A percentile compares a stretch with the other conserved stretches of the same genome.
These are phyloP conservation scores for Chloropsis cyanopogon DNA, from an alignment of 2,113 vertebrate genomes.

Conservation along the genomic window DNA sequence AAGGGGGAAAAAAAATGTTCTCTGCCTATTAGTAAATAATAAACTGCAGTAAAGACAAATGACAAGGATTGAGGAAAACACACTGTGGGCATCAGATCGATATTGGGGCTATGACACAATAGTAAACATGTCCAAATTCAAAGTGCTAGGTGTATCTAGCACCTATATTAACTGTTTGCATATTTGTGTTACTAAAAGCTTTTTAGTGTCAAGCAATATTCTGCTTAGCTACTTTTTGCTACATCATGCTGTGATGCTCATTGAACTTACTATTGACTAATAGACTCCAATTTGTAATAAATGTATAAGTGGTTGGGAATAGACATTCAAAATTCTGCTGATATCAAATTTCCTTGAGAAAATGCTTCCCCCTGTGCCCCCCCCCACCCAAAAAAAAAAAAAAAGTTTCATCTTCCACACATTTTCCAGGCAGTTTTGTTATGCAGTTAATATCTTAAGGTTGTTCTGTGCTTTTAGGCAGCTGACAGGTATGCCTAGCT, in stretches of 20 bases:
- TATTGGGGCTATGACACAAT: background rate
- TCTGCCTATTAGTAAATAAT: constrained; percentile 43
- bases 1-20: constrained; percentile 4
- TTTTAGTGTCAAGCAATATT: background rate
- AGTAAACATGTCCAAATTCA: background rate
- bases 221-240: background rate
- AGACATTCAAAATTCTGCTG: background rate
- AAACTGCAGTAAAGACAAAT: constrained; percentile 41
- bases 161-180: background rate
- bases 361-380: background rate
- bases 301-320: background rate
- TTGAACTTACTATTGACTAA: background rate
- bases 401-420: background rate
- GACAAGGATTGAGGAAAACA: background rate
- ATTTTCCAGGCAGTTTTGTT: background rate
- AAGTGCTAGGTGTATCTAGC: background rate
- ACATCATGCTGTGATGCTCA: background rate
- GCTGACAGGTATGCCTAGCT: background rate
- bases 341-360: background rate
- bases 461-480: background rate
- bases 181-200: background rate
- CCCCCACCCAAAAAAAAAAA: background rate
- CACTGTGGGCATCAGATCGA: background rate
- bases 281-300: background rate
- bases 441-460: background rate